Evolutionary conservation across 2,797 vertebrate genomes (phyloP), one percentile per base, ranked within the genome.

Genomic region (Microchirus variegatus): DNA sequence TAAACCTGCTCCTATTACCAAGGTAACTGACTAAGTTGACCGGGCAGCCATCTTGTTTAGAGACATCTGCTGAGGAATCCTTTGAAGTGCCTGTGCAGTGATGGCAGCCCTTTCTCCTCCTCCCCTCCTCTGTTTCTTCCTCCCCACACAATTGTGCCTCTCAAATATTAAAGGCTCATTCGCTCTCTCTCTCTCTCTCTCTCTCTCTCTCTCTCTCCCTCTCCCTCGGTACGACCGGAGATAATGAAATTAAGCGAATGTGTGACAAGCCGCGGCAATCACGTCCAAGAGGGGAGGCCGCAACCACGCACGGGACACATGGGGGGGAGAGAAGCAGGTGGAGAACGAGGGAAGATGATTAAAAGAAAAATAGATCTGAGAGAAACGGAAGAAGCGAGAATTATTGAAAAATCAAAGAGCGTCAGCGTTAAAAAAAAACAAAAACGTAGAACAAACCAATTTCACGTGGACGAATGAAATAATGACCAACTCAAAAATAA

Each of bases 41-140:
- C 79, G 80, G 81, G 76, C 68, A 79, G 80, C 83, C 84, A 89
- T 87, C 83, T 87, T 89, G 84, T 88, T 83, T 75, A 22, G 70
- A 81, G 75, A 80, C 85, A 83, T 85, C 86, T 82, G 81, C 81
- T 84, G 55, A 75, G 75, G 78, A 87, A 81, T 82, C 78, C 79
- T 84, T 87, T 82, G 82, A 87, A 71, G 83, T 86, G 55, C 59
- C 63, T 64, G 53, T 70, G 75, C 64, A 73, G 59, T 53, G 62
- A 77, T 73, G 73, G 66, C 71, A 72, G 53, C 59, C 53, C 63
- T n/a, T n/a, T n/a, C n/a, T n/a, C 40, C 41, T 58, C 57, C 54
- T 61, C 42, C 43, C 61, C 41, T 60, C 47, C 76, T 61, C 66
- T 71, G 75, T 78, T 59, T 75, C 73, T 67, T 79, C 40, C 56